Evolutionary conservation across 2,797 vertebrate genomes (phyloP).

Genomic region (Eremophila alpestris): DNA sequence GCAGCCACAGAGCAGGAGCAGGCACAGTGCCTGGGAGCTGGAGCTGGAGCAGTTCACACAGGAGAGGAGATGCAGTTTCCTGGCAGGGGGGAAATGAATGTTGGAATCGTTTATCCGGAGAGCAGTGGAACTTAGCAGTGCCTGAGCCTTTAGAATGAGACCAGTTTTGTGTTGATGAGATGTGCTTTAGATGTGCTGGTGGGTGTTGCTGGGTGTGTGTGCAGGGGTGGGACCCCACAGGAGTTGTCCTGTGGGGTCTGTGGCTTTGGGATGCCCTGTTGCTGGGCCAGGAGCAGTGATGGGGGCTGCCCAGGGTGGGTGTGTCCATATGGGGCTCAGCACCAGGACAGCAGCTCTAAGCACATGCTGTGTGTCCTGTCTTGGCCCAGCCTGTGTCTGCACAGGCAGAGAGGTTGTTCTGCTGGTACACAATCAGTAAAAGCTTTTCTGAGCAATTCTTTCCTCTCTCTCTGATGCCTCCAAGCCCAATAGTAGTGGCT

Average conservation of each 20-base stretch:
- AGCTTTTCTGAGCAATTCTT: neutral
- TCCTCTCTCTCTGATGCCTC: neutral
- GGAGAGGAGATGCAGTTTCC: neutral
- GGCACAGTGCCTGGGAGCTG: accelerated
- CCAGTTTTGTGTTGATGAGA: neutral
- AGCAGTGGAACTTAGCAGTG: neutral
- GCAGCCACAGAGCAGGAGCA: neutral
- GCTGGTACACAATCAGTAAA: neutral
- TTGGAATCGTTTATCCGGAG: neutral
- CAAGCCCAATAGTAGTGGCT: neutral
- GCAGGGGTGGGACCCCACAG: accelerated
- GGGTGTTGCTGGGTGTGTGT: neutral
- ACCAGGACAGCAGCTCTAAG: neutral
- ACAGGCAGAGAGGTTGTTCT: neutral
- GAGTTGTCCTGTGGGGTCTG: accelerated
- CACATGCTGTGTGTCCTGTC: neutral
- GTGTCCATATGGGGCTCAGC: accelerated
- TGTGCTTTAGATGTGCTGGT: neutral
- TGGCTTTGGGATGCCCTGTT: neutral
- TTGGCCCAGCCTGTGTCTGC: neutral
- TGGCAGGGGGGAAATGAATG: neutral
- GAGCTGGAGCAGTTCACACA: neutral
- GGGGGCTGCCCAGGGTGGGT: accelerated
- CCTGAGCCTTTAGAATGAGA: neutral
- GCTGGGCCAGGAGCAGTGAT: neutral